phyloP scores from a whole-genome alignment of 2,797 vertebrate species.

The Epinephelus malabaricus region DNA sequence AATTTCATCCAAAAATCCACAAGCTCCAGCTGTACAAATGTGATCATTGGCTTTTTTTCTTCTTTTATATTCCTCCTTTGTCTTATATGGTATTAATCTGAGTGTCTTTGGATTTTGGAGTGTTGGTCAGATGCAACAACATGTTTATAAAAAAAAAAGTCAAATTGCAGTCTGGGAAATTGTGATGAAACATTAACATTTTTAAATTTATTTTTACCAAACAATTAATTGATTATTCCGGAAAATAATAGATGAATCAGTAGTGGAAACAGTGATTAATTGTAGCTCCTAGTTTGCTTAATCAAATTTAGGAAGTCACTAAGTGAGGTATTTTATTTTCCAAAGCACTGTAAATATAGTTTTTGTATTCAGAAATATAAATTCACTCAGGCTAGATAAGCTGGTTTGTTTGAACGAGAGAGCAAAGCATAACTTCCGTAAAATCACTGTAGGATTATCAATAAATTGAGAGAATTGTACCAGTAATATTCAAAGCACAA shows the following conservation, averaged over 20 bases:
- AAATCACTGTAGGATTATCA: constrained; percentile 12
- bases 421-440: neutral
- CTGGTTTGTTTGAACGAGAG: neutral
- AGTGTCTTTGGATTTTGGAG: neutral
- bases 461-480: constrained; percentile 4
- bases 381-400: neutral
- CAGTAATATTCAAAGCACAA: constrained; percentile 4
- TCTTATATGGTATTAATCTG: neutral
- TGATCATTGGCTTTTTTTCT: neutral
- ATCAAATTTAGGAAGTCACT: neutral
- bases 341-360: neutral
- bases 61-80: too few relatives aligned
- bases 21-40: neutral
- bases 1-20: neutral
- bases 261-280: neutral
- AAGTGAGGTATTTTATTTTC: neutral
- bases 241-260: neutral
- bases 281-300: neutral
- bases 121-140: neutral
- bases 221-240: neutral
- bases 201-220: neutral
- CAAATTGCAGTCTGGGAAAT: neutral
- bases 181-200: neutral
- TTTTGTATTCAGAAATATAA: constrained; percentile 3
- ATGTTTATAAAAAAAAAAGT: neutral